Evolutionary conservation across 2,113 vertebrate species (phyloP), one percentile per base, ranked within the genome.

Genomic region (Rhizomys pruinosus): DNA sequence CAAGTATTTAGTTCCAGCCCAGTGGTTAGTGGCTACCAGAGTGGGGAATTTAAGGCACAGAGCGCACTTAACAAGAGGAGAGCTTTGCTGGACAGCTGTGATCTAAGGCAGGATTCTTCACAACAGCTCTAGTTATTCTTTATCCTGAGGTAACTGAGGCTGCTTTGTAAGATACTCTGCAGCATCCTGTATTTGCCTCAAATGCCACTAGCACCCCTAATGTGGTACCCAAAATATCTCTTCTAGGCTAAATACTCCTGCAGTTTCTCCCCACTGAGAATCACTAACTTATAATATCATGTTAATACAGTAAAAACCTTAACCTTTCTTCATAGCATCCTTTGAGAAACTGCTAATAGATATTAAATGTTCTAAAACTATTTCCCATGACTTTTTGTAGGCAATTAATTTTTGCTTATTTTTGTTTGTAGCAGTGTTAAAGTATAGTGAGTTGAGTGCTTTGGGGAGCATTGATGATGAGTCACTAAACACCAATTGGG

Each of bases 301-400:
- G 19, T 27, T 68, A 61, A 52, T 23, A 61, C 61, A 25, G 74
- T 5, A n/a, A 89, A 72, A 96, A 64, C 22, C 25, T 52, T 86
- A 64, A 86, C 77, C 93, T 73, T 78, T 39, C 34, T 93, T 92
- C n/a, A 73, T 4, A 71, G 8, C 12, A 64, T 57, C 13, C 16
- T 93, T 25, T 77, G 66, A 78, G 42, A 84, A 89, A 44, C 44
- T 77, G 52, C 77, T 64, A 61, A 42, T 25, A 42, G 27, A 39
- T 12, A 63, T 72, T 71, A 69, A 76, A 84, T 17, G 12, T 81
- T 57, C 44, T 87, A n/a, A 63, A 78, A 68, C 81, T 78, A 69
- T 37, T 79, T 91, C 84, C 93, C 47, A 94, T 44, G 63, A 55
- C 15, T 72, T 66, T 90, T 89, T 78, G 61, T 86, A 82, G n/a